Percentiles rank a stretch among this genome's conserved stretches.
phyloP scores from a whole-genome alignment of 2,888 invertebrate genomes.

The Prosapia bicincta region DNA sequence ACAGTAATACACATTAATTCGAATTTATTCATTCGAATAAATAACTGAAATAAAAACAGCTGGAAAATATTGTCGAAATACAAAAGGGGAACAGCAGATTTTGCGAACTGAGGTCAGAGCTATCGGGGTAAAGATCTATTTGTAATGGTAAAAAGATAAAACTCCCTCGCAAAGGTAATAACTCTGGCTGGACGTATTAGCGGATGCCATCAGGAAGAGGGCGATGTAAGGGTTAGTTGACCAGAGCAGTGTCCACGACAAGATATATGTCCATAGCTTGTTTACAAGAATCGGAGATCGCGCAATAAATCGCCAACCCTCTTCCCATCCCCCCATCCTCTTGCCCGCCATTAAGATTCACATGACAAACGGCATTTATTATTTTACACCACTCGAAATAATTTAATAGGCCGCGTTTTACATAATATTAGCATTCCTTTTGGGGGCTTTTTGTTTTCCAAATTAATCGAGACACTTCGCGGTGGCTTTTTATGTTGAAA shows the following conservation, averaged over 20 bases:
- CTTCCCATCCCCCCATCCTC: background rate
- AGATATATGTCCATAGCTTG: background rate
- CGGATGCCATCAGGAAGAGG: background rate
- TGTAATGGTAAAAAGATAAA: background rate
- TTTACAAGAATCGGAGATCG: constrained; percentile 2
- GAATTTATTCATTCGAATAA: too few relatives aligned
- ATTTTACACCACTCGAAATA: background rate
- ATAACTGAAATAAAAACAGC: too few relatives aligned
- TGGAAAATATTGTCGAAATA: too few relatives aligned
- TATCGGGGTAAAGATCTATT: background rate
- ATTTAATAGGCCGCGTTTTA: background rate
- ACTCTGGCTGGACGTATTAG: background rate
- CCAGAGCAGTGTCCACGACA: background rate
- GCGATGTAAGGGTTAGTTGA: background rate
- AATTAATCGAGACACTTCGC: background rate
- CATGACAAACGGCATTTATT: background rate
- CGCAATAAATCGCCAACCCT: background rate
- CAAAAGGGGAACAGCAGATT: too few relatives aligned
- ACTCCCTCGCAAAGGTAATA: background rate
- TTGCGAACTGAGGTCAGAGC: background rate
- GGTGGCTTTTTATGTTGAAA: background rate
- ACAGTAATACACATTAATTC: too few relatives aligned
- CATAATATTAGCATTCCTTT: background rate
- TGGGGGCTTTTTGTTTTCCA: background rate
- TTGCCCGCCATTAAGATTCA: background rate